Evolutionary conservation across 2,797 vertebrate species (phyloP), one percentile per base, ranked within the genome.

Genomic region (Gallirallus australis): DNA sequence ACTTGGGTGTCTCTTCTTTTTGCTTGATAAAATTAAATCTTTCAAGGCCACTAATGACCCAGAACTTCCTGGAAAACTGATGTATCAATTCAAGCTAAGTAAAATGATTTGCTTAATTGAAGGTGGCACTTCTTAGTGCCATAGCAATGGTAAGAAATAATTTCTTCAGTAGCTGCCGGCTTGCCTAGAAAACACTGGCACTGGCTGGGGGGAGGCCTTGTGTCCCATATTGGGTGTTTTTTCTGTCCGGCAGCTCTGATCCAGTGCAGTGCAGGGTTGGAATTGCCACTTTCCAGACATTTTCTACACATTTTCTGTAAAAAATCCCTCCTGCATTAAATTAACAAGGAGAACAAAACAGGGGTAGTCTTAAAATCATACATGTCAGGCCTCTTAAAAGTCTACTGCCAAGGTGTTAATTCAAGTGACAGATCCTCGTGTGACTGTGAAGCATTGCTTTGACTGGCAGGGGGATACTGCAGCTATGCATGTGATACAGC

Each of bases 11-110:
- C 54, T 80, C 63, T 79, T 83, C 27, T 91, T 76, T 83, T 47
- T 73, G 24, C 30, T 39, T 60, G 45, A 56, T 78, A 84, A 86
- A 95, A 88, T 82, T 31, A 68, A 86, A 75, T 65, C 59, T 89
- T 93, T 89, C 1, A 15, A n/a, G 50, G 45, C 31, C 28, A 77
- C 63, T 68, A 83, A 78, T 18, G 84, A 90, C 33, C 23, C 73
- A 82, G 61, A 94, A 76, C 53, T 68, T 87, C 75, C 54, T 90
- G 69, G 45, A 87, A 92, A 86, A 61, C 33, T 70, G 80, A 95
- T 63, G 48, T 91, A 94, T 92, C 48, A 70, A 31, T 89, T 94
- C 56, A 78, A 64, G 21, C 24, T 66, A 61, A 89, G 61, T 81
- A 63, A 65, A 95, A 70, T 64, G 3, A 90, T 47, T 65, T 28